Base-by-base conservation (phyloP, 2,797 vertebrate genomes). In the Sebastes cheni region DNA sequence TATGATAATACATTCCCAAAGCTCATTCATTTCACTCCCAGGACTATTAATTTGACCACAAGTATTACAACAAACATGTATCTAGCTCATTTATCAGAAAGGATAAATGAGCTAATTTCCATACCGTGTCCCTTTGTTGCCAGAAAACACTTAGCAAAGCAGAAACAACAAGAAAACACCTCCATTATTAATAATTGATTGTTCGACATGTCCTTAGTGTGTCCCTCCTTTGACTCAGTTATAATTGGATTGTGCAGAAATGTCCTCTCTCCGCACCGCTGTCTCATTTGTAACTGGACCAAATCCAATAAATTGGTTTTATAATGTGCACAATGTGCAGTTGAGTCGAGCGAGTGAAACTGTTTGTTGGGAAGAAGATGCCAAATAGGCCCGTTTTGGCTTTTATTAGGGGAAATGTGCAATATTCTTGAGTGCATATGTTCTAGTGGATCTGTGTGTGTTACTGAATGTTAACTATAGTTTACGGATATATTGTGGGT, bases 21-120 rank as follows among this genome's bases (percentile, higher is more conserved):
- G 16, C 14, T 72, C 3, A 13, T 56, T 22, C 2, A 50, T 56
- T 34, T 34, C 6, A 1, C 39, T 72, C 16, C 9, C 9, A 16
- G 23, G 52, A 59, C 13, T 69, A n/a, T 83, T 67, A 46, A 64
- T 34, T 59, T 27, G 11, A 56, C 52, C 23, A 34, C 68, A 39
- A 22, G 8, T 27, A 65, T 69, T 58, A 23, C 30, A 75, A 46
- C 54, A 74, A 79, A 82, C 61, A 68, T 13, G 2, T 23, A 75
- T 74, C 55, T 5, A 10, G 39, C 13, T 39, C 36, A 39, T 39
- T 39, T 39, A 39, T 18, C 75, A 32, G 11, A 32, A 56, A 71
- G 83, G 83, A 88, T 80, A 30, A 86, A 90, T 84, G 34, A 83
- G 61, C 67, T 83, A 1, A 88, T 85, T 85, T 77, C 9, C 56